Percentiles rank a stretch among this genome's conserved stretches.
These are phyloP conservation scores for Microcebus tavaratra DNA, from an alignment of 2,113 vertebrate species.

Conservation along the genomic window DNA sequence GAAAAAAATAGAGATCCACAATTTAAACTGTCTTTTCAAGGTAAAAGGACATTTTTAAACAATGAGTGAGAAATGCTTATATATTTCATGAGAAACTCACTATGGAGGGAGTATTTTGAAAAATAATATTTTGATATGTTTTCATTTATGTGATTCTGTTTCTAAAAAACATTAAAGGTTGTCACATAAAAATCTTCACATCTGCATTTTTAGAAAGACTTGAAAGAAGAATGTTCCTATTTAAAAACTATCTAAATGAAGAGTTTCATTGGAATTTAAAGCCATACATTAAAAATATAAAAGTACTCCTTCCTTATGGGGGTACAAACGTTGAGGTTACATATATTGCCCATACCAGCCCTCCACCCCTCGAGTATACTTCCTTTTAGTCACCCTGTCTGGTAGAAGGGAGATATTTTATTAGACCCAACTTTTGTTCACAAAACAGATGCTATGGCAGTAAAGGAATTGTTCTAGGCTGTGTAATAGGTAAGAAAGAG, in stretches of 20 bases:
- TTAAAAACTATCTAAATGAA: background rate
- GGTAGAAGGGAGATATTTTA: background rate
- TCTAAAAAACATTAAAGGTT: background rate
- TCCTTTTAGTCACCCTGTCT: background rate
- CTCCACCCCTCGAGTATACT: background rate
- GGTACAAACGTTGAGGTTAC: too few relatives aligned
- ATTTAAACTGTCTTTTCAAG: slow-evolving; percentile 20
- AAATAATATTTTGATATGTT: slow-evolving; percentile 3
- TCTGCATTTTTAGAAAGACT: slow-evolving; percentile 5
- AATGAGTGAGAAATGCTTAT: background rate
- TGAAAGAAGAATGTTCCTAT: background rate
- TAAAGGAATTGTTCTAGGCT: background rate
- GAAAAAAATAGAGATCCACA: background rate
- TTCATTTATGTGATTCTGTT: background rate
- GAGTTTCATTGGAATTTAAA: background rate
- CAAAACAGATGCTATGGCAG: background rate
- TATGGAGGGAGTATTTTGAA: background rate
- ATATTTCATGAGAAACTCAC: background rate
- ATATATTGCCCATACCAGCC: too few relatives aligned
- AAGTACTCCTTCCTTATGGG: background rate
- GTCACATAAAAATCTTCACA: background rate
- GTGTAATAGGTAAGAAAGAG: background rate
- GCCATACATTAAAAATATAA: background rate
- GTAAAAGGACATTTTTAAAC: background rate
- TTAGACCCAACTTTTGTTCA: background rate